A percentile compares a stretch with the other conserved stretches of the same genome.
Conservation (phyloP, 2,888 invertebrate species). For the Coenonympha arcania region DNA sequence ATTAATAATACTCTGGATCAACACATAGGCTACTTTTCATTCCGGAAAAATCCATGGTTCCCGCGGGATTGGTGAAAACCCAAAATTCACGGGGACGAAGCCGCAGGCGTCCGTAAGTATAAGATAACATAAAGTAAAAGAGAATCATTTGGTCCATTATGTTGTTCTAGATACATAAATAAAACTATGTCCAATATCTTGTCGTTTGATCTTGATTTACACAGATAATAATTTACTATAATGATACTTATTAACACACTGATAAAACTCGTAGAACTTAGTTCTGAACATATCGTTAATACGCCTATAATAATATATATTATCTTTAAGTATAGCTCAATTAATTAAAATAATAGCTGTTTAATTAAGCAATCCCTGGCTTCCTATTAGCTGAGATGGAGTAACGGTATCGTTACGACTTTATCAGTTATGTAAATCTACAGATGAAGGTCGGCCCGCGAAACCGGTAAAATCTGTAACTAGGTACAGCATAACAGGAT, state of each 20-base stretch:
- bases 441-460: conserved; percentile 45
- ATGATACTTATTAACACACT: neutral
- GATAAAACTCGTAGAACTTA: neutral
- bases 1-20: too few relatives aligned
- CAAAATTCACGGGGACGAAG: too few relatives aligned
- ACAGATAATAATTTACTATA: neutral
- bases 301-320: neutral
- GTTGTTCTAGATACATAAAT: too few relatives aligned
- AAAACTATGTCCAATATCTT: too few relatives aligned
- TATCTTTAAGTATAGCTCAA: conserved; percentile 3
- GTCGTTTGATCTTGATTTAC: neutral
- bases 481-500: conserved; percentile 38
- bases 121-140: too few relatives aligned
- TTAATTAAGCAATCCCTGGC: conserved; percentile 7
- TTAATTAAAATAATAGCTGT: conserved; percentile 10
- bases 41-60: too few relatives aligned
- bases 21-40: too few relatives aligned
- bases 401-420: conserved; percentile 34
- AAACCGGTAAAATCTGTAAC: conserved; percentile 42
- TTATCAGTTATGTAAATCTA: conserved; percentile 33
- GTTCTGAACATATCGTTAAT: neutral
- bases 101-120: too few relatives aligned
- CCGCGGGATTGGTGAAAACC: too few relatives aligned
- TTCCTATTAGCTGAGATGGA: conserved; percentile 24
- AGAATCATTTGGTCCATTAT: too few relatives aligned